A percentile compares a stretch with the other conserved stretches of the same genome.
Evolutionary conservation across 2,113 vertebrate genomes (phyloP).

Genomic region (Pristiophorus japonicus): DNA sequence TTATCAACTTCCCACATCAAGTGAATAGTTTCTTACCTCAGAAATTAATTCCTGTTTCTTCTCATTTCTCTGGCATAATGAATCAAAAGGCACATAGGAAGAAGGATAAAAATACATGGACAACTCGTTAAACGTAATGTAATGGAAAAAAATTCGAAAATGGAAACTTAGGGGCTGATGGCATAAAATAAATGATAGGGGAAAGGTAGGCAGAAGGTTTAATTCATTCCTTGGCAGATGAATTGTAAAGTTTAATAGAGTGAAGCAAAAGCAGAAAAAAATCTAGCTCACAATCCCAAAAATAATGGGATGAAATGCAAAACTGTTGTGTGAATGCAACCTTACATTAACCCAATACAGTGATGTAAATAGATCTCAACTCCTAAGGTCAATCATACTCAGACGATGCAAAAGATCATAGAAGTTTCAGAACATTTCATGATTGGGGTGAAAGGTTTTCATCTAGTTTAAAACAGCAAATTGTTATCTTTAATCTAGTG

Average conservation of each 20-base stretch:
- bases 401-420: background rate
- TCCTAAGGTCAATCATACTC: background rate
- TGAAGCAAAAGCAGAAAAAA: background rate
- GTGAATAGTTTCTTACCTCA: background rate
- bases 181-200: background rate
- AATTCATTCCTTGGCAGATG: background rate
- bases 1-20: constrained; percentile 18
- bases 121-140: background rate
- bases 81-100: background rate
- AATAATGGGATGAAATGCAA: background rate
- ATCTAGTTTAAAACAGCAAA: background rate
- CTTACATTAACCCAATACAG: background rate
- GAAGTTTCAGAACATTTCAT: background rate
- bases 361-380: background rate
- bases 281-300: background rate
- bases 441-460: constrained; percentile 5
- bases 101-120: background rate
- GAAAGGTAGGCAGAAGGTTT: background rate
- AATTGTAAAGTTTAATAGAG: background rate
- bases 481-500: background rate
- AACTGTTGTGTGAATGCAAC: background rate
- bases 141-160: background rate
- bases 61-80: background rate
- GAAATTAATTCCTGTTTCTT: background rate
- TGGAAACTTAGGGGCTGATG: background rate